These are phyloP conservation scores for Hiodon tergisus DNA, from an alignment of 2,113 vertebrate species.

Conservation along the genomic window DNA sequence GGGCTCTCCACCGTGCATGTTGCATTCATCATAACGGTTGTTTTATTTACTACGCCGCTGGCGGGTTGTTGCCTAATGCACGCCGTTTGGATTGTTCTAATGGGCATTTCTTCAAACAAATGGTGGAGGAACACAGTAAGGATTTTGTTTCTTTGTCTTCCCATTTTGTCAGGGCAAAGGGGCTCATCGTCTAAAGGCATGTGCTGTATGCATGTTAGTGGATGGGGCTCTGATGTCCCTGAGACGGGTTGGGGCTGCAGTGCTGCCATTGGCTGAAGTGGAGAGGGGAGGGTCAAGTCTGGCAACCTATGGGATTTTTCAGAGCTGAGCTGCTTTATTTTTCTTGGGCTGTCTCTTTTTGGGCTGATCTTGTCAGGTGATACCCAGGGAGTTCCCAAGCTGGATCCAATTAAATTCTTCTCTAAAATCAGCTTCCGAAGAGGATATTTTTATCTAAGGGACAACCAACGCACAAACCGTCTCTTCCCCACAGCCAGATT, in stretches of 20 bases:
- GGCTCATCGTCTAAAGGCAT: background rate
- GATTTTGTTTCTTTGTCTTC: too few relatives aligned
- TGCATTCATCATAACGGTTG: too few relatives aligned
- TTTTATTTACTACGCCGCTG: too few relatives aligned
- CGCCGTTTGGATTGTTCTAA: too few relatives aligned
- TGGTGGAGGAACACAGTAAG: too few relatives aligned
- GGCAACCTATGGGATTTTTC: background rate
- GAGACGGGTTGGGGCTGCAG: too few relatives aligned
- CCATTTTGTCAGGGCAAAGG: background rate
- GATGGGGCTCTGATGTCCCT: too few relatives aligned
- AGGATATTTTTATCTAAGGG: slow-evolving; percentile 33
- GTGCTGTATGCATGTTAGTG: background rate
- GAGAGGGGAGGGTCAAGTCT: background rate
- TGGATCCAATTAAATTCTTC: slow-evolving; percentile 12
- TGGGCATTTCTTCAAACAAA: background rate
- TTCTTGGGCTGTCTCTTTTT: background rate
- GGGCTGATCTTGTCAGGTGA: background rate
- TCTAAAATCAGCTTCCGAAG: slow-evolving; percentile 26
- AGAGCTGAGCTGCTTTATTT: background rate
- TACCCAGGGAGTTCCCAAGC: slow-evolving; percentile 15
- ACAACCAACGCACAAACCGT: slow-evolving; percentile 9
- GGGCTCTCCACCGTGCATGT: too few relatives aligned
- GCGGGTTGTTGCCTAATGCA: too few relatives aligned
- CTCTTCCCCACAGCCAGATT: slow-evolving; percentile 6
- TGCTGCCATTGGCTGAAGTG: background rate